Evolutionary conservation across 2,113 vertebrate genomes (phyloP), one percentile per base, ranked within the genome.

Genomic region (Elephantulus edwardii): DNA sequence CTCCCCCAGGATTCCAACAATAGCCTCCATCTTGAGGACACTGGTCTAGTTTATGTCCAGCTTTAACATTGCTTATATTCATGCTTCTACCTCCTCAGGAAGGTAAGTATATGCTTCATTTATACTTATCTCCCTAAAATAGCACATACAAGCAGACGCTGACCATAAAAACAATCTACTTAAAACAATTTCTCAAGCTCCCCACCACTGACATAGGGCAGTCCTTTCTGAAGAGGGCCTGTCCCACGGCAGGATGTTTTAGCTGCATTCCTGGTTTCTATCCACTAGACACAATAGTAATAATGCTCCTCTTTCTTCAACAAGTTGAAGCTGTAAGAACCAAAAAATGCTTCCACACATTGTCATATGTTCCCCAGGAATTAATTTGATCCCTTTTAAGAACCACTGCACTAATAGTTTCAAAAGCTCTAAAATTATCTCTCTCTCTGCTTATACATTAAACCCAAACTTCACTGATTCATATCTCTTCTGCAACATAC

Each of bases 381-480:
- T n/a, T n/a, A 66, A 66, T 35, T 10, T 66, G 38, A 1, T 20
- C 16, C 12, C 42, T 66, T 24, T 4, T n/a, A 60, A 93, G n/a
- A 89, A 52, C 5, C n/a, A 83, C n/a, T 19, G 14, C 64, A 54
- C 76, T 52, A 81, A 74, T 92, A 40, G 50, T 64, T 80, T 81
- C 58, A 66, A 81, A 93, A 76, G 66, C 40, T 83, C 62, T 80
- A 77, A 88, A 91, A 88, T 35, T 20, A 4, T 76, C 10, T 75
- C 48, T n/a, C 48, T 68, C 3, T 77, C 30, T 58, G 10, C 52
- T 71, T 16, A 68, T 24, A n/a, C 0, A n/a, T 79, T 20, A 89
- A 74, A 79, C 7, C 44, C 76, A 87, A 87, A 54, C 28, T 75
- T 72, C 46, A 81, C 22, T 80, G 48, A 80, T n/a, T 19, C 35